Percentiles rank a stretch among this genome's conserved stretches.
These are phyloP conservation scores for Drosophila borborema DNA, from an alignment of 2,888 invertebrate species.

Conservation along the genomic window DNA sequence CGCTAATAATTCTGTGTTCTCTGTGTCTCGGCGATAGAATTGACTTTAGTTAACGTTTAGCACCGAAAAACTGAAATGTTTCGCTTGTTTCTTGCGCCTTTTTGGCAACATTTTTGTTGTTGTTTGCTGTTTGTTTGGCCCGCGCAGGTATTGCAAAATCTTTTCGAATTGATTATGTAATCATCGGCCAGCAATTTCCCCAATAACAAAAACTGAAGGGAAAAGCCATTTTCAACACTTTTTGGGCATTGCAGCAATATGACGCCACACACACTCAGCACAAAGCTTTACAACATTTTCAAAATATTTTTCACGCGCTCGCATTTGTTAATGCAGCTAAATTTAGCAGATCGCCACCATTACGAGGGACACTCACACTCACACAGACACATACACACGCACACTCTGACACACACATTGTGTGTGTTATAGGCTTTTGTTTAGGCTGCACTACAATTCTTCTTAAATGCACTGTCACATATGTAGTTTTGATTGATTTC, in stretches of 20 bases:
- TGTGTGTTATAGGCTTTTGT: slow-evolving; percentile 28
- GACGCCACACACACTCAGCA: slow-evolving; percentile 39
- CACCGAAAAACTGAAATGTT: slow-evolving; percentile 42
- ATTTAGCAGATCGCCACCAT: slow-evolving; percentile 60
- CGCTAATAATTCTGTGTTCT: slow-evolving; percentile 75
- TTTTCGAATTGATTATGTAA: slow-evolving; percentile 63
- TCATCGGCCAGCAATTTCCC: slow-evolving; percentile 36
- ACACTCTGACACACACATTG: background rate
- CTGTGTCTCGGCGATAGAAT: slow-evolving; percentile 22
- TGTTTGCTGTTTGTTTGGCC: slow-evolving; percentile 35
- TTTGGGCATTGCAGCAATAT: slow-evolving; percentile 61
- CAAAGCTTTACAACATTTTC: slow-evolving; percentile 42
- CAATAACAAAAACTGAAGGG: background rate
- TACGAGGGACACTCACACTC: slow-evolving; percentile 31
- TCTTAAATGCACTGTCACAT: slow-evolving; percentile 13
- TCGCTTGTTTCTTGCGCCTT: slow-evolving; percentile 39
- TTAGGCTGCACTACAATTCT: slow-evolving; percentile 41
- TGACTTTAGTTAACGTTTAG: slow-evolving; percentile 5
- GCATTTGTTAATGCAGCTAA: slow-evolving; percentile 70
- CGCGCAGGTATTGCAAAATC: slow-evolving; percentile 58
- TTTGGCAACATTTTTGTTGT: slow-evolving; percentile 38
- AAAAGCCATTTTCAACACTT: slow-evolving; percentile 44
- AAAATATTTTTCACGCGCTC: slow-evolving; percentile 38
- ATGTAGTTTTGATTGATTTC: slow-evolving; percentile 66
- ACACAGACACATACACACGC: slow-evolving; percentile 3